Evolutionary conservation across 2,888 invertebrate species (phyloP).

Genomic region (Masnerella sp.): DNA sequence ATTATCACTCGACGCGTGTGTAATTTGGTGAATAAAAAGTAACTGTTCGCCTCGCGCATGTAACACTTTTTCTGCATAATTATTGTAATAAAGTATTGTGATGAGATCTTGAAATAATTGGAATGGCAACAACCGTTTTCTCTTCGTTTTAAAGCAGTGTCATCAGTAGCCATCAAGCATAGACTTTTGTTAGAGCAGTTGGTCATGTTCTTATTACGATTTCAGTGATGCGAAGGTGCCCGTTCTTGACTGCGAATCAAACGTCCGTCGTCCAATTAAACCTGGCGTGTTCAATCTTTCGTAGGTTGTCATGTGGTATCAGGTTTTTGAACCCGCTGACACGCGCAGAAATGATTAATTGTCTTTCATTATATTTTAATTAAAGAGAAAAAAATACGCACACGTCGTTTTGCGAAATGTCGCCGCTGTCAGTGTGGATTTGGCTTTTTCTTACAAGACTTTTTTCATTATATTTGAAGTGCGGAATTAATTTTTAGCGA

Average conservation of each 20-base stretch:
- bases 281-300: constrained; percentile 24
- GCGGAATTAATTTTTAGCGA: constrained; percentile 8
- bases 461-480: neutral
- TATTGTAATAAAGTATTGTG: constrained; percentile 44
- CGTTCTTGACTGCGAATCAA: constrained; percentile 33
- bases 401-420: neutral
- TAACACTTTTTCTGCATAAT: constrained; percentile 50
- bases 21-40: constrained; percentile 15
- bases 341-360: constrained; percentile 44
- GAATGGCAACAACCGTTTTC: constrained; percentile 35
- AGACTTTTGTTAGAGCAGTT: constrained; percentile 27
- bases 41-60: constrained; percentile 30
- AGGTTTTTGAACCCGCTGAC: constrained; percentile 40
- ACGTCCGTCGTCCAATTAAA: constrained; percentile 56
- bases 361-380: constrained; percentile 34
- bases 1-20: neutral
- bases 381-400: constrained; percentile 19
- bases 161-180: constrained; percentile 12
- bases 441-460: neutral
- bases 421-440: constrained; percentile 5
- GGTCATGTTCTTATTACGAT: constrained; percentile 39
- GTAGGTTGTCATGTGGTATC: constrained; percentile 36
- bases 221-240: constrained; percentile 31
- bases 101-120: constrained; percentile 38
- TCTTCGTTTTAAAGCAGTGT: constrained; percentile 27